phyloP scores from a whole-genome alignment of 2,888 invertebrate species.

The Plagodis dolabraria region DNA sequence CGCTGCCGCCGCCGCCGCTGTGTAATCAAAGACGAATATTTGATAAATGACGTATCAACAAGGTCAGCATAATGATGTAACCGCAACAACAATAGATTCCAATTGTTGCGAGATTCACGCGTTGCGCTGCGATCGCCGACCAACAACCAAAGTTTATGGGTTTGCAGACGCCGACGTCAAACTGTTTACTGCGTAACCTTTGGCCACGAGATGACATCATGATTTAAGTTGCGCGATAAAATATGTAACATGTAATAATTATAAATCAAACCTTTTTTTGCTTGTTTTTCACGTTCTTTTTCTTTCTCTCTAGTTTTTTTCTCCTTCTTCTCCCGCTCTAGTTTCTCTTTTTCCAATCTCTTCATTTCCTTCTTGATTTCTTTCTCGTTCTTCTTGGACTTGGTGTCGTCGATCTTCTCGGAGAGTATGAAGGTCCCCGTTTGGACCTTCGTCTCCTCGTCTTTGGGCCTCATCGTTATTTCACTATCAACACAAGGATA shows the following conservation, averaged over 20 bases:
- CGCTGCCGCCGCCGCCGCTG: slow-evolving; percentile 23
- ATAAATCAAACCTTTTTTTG: slow-evolving; percentile 69
- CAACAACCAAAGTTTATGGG: slow-evolving; percentile 50
- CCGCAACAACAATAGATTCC: slow-evolving; percentile 58
- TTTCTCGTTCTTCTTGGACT: slow-evolving; percentile 76
- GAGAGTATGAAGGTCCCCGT: slow-evolving; percentile 84
- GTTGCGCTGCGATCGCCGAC: slow-evolving; percentile 7
- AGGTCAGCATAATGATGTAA: slow-evolving; percentile 73
- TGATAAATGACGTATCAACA: slow-evolving; percentile 61
- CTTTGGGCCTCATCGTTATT: slow-evolving; percentile 73
- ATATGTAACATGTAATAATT: slow-evolving; percentile 10
- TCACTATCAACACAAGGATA: slow-evolving; percentile 51
- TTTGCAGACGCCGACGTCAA: slow-evolving; percentile 26
- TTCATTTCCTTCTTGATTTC: slow-evolving; percentile 83
- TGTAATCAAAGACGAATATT: slow-evolving; percentile 59
- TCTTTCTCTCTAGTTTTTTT: slow-evolving; percentile 82
- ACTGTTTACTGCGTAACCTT: slow-evolving; percentile 42
- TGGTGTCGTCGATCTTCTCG: slow-evolving; percentile 83
- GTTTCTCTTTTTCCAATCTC: slow-evolving; percentile 78
- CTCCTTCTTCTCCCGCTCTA: slow-evolving; percentile 78
- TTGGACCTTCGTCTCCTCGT: slow-evolving; percentile 73
- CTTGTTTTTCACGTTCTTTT: slow-evolving; percentile 75
- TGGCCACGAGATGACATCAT: slow-evolving; percentile 66
- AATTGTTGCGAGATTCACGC: slow-evolving; percentile 50
- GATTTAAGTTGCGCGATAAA: slow-evolving; percentile 21